Conservation (phyloP, 2,113 vertebrate genomes). For the Myrmophylax atrothorax region DNA sequence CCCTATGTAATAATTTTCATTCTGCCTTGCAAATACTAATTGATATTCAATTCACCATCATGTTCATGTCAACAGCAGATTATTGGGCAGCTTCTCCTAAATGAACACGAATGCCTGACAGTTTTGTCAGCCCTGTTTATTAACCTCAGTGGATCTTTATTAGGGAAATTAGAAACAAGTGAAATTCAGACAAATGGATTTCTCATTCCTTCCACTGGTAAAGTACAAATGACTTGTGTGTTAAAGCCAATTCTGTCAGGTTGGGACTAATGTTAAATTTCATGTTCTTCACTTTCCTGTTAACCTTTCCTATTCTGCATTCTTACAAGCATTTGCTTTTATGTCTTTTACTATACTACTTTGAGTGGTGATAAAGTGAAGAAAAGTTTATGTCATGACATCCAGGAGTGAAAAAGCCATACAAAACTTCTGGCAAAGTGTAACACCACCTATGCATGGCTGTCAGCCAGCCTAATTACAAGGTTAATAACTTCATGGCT, state of each 20-base stretch:
- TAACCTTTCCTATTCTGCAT: background rate
- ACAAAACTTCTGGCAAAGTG: background rate
- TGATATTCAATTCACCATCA: conserved; percentile 30
- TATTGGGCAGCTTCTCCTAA: conserved; percentile 32
- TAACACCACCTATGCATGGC: background rate
- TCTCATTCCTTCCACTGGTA: background rate
- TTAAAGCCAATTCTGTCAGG: background rate
- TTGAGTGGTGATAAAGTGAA: background rate
- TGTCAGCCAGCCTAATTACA: background rate
- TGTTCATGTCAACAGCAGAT: conserved; percentile 22
- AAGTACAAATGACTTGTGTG: background rate
- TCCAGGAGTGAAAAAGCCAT: background rate
- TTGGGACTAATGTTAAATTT: background rate
- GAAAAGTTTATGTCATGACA: background rate
- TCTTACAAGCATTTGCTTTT: background rate
- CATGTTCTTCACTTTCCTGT: background rate
- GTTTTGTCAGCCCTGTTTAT: conserved; percentile 44
- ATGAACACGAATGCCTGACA: conserved; percentile 39
- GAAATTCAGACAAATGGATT: conserved; percentile 40
- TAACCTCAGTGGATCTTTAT: conserved; percentile 30
- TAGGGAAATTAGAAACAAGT: conserved; percentile 37
- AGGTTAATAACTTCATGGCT: background rate
- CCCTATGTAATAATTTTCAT: background rate
- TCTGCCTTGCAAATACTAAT: conserved; percentile 24
- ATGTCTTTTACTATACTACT: background rate